phyloP scores from a whole-genome alignment of 1,140 invertebrate genomes.

The Musca domestica region DNA sequence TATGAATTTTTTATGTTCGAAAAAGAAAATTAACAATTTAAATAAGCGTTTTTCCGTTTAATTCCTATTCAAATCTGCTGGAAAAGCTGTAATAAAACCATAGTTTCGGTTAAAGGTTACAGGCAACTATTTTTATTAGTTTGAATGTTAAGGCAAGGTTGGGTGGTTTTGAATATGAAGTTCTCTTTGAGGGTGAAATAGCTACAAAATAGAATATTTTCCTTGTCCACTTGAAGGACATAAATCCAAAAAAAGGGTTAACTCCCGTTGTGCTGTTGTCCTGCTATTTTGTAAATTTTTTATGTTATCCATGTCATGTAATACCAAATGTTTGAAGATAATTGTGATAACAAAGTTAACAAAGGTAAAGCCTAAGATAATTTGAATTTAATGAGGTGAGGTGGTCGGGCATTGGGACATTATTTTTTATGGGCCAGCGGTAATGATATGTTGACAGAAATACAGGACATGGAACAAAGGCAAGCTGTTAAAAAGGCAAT shows the following conservation, averaged over 20 bases:
- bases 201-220: too few relatives aligned
- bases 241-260: not conserved
- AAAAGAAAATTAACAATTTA: slow-evolving; percentile 6
- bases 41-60: slow-evolving; percentile 3
- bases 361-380: not conserved
- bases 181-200: too few relatives aligned
- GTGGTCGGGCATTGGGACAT: too few relatives aligned
- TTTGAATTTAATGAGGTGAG: slow-evolving; percentile 5
- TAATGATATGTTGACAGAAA: slow-evolving; percentile 3
- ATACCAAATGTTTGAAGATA: not conserved
- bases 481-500: too few relatives aligned
- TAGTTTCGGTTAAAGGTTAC: slow-evolving; percentile 7
- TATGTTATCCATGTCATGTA: not conserved
- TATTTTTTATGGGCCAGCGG: not conserved
- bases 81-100: not conserved
- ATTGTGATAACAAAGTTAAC: not conserved
- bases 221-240: not conserved
- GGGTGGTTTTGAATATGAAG: not conserved
- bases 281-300: slow-evolving; percentile 7
- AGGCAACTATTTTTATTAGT: not conserved
- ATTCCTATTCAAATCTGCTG: not conserved
- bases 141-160: not conserved
- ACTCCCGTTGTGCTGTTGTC: not conserved
- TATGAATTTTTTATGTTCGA: not conserved
- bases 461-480: too few relatives aligned